Base-by-base conservation (phyloP, 92 coral and sea anemone genomes). In the Bergia puertoricense region DNA sequence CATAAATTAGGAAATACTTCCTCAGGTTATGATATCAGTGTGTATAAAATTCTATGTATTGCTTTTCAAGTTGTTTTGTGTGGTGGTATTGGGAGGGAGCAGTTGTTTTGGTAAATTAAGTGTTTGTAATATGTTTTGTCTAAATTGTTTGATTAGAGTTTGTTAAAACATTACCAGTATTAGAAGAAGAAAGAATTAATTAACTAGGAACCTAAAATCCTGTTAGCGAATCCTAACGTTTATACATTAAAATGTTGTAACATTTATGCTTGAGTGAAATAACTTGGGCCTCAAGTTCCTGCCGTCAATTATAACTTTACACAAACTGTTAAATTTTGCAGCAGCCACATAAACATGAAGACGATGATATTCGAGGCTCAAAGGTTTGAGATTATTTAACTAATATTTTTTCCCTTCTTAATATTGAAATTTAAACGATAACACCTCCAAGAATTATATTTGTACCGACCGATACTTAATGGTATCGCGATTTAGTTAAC, bases 321-420 rank as follows among this genome's bases (percentile, higher is more conserved):
- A 23, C 20, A 8, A 59, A 82, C 30, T 62, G 74, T 82, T 69
- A 46, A 71, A 43, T 44, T 51, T 84, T 84, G 38, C 87, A 84
- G 87, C 77, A 8, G 54, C 42, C 79, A 66, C 57, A n/a, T 84
- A 84, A 45, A 16, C 62, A 44, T 71, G 87, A 84, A 71, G 87
- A 84, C 15, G 87, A 84, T 20, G 87, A 84, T 84, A 36, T 71
- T 9, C 42, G 67, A 48, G 79, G 87, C 77, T 84, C 87, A n/a
- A 84, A 84, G 87, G 87, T 84, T 84, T 68, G 87, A 20, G n/a
- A 37, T 23, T 7, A 76, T 76, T 41, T 76, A 41, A 62, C 6
- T 62, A 62, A 0, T 41, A 5, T 18, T 41, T 0, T 42, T 76
- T 39, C 10, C 79, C n/a, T 40, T 40, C 45, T 1, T 74, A 74